Evolutionary conservation across 2,888 invertebrate species (phyloP).

Genomic region (Polietes domitor): DNA sequence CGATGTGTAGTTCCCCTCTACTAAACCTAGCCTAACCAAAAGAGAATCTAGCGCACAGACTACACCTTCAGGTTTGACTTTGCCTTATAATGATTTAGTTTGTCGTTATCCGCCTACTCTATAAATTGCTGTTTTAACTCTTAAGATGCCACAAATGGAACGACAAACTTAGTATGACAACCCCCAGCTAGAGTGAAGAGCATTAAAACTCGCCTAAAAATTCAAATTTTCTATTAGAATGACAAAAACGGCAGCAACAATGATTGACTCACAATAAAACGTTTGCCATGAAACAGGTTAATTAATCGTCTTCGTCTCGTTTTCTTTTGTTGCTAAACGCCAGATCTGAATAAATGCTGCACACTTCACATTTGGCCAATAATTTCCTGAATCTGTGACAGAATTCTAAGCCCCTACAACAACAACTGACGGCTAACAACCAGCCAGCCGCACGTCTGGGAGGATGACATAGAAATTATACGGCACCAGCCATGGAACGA

Average conservation of each 20-base stretch:
- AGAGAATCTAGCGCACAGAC: too few species aligned
- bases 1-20: too few species aligned
- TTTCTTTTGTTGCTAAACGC: background rate
- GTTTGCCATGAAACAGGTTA: constrained; percentile 17
- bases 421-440: background rate
- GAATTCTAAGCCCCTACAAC: background rate
- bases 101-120: too few species aligned
- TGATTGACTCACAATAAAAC: background rate
- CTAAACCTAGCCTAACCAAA: too few species aligned
- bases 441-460: background rate
- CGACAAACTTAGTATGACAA: background rate
- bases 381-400: constrained; percentile 13
- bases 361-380: background rate
- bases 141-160: too few species aligned
- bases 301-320: constrained; percentile 18
- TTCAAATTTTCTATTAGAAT: background rate
- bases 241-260: background rate
- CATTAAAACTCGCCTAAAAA: background rate
- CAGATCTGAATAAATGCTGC: background rate
- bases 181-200: constrained; percentile 12
- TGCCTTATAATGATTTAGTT: too few species aligned
- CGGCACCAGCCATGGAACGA: background rate
- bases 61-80: too few species aligned
- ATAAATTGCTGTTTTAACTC: too few species aligned
- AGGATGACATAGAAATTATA: background rate